phyloP scores from a whole-genome alignment of 2,888 invertebrate species.

The Trachelus stipa region DNA sequence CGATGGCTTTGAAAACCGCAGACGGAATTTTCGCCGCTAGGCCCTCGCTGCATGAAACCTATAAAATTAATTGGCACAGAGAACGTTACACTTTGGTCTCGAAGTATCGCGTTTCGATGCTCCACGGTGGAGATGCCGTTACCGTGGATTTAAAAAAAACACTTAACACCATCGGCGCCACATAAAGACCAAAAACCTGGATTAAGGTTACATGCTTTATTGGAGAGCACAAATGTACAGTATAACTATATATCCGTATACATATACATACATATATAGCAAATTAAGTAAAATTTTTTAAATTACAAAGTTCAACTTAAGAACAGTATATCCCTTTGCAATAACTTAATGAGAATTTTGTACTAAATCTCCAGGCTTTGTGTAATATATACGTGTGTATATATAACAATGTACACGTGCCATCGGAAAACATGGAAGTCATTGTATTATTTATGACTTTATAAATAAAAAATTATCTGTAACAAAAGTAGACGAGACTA shows the following conservation, averaged over 20 bases:
- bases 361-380: no score
- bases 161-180: background rate
- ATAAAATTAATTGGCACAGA: slow-evolving; percentile 16
- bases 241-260: background rate
- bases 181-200: background rate
- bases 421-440: background rate
- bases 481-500: background rate
- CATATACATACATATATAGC: no score
- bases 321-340: no score
- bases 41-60: background rate
- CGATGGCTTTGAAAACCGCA: background rate
- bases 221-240: background rate
- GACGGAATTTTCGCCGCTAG: slow-evolving; percentile 14
- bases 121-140: background rate
- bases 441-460: background rate
- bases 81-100: background rate
- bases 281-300: no score
- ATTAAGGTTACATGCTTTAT: background rate
- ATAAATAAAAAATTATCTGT: background rate
- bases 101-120: background rate
- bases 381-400: no score
- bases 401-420: no score
- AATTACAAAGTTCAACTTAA: no score
- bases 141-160: background rate
- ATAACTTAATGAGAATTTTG: no score